A percentile compares a stretch with the other conserved stretches of the same genome.
Evolutionary conservation across 2,888 invertebrate genomes (phyloP).

Genomic region (Nyleta sp.): DNA sequence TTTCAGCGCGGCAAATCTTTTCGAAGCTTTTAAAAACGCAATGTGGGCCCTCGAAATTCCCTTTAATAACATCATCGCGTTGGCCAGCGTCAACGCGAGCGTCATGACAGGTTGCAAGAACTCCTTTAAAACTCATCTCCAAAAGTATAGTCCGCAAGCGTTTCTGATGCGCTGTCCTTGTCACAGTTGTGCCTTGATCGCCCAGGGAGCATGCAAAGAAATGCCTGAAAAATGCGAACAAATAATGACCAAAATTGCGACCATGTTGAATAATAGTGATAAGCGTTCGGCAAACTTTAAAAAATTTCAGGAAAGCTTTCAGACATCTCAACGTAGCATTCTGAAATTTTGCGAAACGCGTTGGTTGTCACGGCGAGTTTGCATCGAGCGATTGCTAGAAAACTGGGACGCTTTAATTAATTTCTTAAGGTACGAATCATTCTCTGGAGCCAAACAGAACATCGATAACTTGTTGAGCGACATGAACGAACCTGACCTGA

Average conservation of each 20-base stretch:
- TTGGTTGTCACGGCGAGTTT: constrained; percentile 25
- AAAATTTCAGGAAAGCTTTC: constrained; percentile 42
- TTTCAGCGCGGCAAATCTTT: constrained; percentile 22
- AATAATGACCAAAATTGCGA: constrained; percentile 1
- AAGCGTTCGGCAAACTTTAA: constrained; percentile 14
- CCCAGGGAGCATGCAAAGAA: constrained; percentile 10
- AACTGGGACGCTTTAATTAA: constrained; percentile 15
- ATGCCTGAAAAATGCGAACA: constrained; percentile 45
- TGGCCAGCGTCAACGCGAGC: constrained; percentile 54
- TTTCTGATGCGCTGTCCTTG: constrained; percentile 12
- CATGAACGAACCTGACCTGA: constrained; percentile 20
- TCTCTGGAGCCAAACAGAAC: not conserved
- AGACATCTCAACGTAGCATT: constrained; percentile 7
- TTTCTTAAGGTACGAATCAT: constrained; percentile 1
- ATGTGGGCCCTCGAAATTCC: constrained; percentile 51
- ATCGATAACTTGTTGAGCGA: not conserved
- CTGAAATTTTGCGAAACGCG: constrained; percentile 13
- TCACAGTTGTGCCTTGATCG: constrained; percentile 53
- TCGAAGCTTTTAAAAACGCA: constrained; percentile 34
- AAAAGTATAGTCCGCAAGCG: constrained; percentile 9
- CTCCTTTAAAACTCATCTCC: constrained; percentile 52
- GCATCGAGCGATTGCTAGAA: constrained; percentile 21
- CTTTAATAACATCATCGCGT: constrained; percentile 49
- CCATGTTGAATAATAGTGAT: constrained; percentile 13
- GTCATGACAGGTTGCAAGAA: constrained; percentile 59